Base-by-base conservation (phyloP, 2,888 invertebrate genomes). In the Drosophila macrospina region DNA sequence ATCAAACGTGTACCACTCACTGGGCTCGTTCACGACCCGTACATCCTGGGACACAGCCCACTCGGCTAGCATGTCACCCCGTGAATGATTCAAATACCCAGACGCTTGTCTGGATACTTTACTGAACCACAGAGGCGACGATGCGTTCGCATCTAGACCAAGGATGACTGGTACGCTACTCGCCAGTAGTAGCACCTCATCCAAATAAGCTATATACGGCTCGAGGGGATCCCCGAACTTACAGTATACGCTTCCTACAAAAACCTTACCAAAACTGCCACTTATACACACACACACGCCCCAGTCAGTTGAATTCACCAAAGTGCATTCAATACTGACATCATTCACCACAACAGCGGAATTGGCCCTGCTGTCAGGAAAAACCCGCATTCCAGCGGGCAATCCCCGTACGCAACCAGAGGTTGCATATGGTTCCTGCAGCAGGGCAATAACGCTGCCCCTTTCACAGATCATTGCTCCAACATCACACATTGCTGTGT, bases 51-150 rank as follows among this genome's bases (percentile, higher is more conserved):
- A 36, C 5, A 37, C 44, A 4, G 37, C 36, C 37, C 45, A 56
- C n/a, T 56, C 56, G 34, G 50, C 48, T 11, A 56, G 32, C 39
- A 41, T 20, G 16, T 54, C 52, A 20, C 52, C 52, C 8, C 41
- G 30, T 4, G 1, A 20, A 15, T 2, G 13, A 30, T 30, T 24
- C 37, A n/a, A 4, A 50, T 36, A 41, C 6, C 39, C 52, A 52
- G 36, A 15, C 52, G 39, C 26, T 0, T 36, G 34, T 32, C 45
- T 39, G 10, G 37, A 20, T 7, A 55, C 39, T 4, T 61, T 61
- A 7, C 55, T 61, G 32, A 56, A 67, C 61, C 66, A 51, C 50
- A 55, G 10, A 5, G 55, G 42, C 10, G 66, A 66, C 2, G 41
- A 16, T 39, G 52, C 60, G 32, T 39, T 66, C 7, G 54, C 55